A percentile compares a stretch with the other conserved stretches of the same genome.
Evolutionary conservation across 2,797 vertebrate species (phyloP).

Genomic region (Natrix natrix): DNA sequence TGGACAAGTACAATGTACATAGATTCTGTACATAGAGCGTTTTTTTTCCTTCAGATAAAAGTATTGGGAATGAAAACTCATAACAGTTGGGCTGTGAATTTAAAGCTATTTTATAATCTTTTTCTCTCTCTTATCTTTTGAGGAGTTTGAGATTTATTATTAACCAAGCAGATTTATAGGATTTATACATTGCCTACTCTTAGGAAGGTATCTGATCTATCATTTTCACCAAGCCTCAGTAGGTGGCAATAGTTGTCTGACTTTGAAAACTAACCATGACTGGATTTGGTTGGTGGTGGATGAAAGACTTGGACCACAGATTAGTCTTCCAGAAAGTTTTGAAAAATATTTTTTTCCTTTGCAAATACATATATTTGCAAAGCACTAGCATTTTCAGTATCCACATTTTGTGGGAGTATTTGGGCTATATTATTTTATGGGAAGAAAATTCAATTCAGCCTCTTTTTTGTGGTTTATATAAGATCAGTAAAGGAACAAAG

Average conservation of each 20-base stretch:
- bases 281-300: neutral
- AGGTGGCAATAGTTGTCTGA: neutral
- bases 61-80: neutral
- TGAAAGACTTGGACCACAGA: neutral
- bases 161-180: neutral
- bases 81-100: neutral
- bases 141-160: neutral
- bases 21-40: neutral
- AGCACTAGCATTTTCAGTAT: neutral
- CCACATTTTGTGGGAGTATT: neutral
- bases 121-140: neutral
- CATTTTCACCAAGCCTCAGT: neutral
- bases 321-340: neutral
- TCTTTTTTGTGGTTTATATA: neutral
- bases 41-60: neutral
- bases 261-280: neutral
- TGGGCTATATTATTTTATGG: neutral
- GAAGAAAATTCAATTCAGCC: neutral
- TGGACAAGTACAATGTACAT: neutral
- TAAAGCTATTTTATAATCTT: neutral
- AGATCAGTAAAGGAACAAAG: neutral
- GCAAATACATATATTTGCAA: neutral
- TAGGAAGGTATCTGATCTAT: neutral
- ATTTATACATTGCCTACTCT: neutral
- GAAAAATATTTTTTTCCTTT: neutral